Evolutionary conservation across 2,113 vertebrate species (phyloP), one percentile per base, ranked within the genome.

Genomic region (Agapornis roseicollis): DNA sequence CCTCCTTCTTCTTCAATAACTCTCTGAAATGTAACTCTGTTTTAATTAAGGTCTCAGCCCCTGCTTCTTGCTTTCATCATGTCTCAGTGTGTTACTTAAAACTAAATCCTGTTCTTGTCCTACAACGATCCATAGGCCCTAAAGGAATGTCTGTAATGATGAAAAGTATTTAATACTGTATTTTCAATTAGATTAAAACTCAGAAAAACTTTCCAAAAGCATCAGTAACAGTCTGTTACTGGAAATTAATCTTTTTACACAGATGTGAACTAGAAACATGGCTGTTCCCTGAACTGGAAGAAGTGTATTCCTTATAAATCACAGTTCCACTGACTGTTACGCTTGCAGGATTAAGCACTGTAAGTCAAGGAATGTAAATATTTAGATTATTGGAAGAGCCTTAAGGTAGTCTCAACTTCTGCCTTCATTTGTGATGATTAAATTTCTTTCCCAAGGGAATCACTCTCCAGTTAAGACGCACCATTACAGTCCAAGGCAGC

Each of bases 41-140:
- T 95, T 96, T 96, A 96, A 96, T 97, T 94, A 96, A 96, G 91
- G 88, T 93, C 94, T 88, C 88, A 94, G 93, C 82, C 90, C 74
- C 81, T 78, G 82, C 73, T 91, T 76, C 55, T 85, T 90, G 79
- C 88, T 97, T 97, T 96, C 93, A 90, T 95, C 94, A 35, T 50
- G n/a, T 80, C 64, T 90, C 89, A 66, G 72, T 10, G 47, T 78
- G 46, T 20, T 78, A 55, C 65, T 96, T 88, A 74, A 74, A 95
- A 91, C 82, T 73, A 80, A 97, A 95, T 80, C 72, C 90, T 78
- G 39, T 71, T 90, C 93, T 71, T 83, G 76, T 94, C 76, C 88
- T 95, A 86, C 91, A 94, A 71, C 94, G 58, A 74, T 58, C 39
- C 89, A 55, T 18, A 68, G 73, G 60, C 79, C 93, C 93, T 94